Conservation (phyloP, 2,888 invertebrate species). For the Drosophila ustulata region DNA sequence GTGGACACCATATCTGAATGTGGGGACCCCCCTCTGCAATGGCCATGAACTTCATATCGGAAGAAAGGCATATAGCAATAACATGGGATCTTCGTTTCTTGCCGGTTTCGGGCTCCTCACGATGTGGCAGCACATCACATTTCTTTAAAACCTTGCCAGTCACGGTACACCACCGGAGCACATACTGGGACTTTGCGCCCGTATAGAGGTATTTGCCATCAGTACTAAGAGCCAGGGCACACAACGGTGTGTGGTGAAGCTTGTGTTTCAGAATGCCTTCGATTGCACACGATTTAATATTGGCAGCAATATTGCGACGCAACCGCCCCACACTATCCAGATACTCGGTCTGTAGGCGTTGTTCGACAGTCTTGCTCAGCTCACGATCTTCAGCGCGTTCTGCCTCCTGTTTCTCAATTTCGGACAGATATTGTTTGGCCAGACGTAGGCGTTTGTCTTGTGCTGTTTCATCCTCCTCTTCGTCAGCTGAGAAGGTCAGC, state of each 20-base stretch:
- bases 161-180: conserved; percentile 93
- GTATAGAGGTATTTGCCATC: conserved; percentile 91
- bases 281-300: conserved; percentile 85
- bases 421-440: conserved; percentile 95
- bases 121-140: conserved; percentile 85
- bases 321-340: conserved; percentile 94
- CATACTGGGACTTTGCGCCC: conserved; percentile 94
- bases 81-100: conserved; percentile 85
- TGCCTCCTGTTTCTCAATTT: conserved; percentile 93
- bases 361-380: conserved; percentile 87
- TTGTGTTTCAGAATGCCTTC: conserved; percentile 88
- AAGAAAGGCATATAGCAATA: conserved; percentile 89
- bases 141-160: conserved; percentile 88
- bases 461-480: conserved; percentile 89
- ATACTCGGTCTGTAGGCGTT: conserved; percentile 92
- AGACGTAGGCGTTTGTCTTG: conserved; percentile 96
- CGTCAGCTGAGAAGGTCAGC: conserved; percentile 75
- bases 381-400: conserved; percentile 89
- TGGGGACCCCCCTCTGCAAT: conserved; percentile 89
- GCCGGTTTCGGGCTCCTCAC: conserved; percentile 78
- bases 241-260: conserved; percentile 92
- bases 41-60: conserved; percentile 93
- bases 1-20: conserved; percentile 94
- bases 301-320: conserved; percentile 90
- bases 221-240: conserved; percentile 91